phyloP scores from a whole-genome alignment of 1,140 invertebrate species.

The Pteromalus puparum region DNA sequence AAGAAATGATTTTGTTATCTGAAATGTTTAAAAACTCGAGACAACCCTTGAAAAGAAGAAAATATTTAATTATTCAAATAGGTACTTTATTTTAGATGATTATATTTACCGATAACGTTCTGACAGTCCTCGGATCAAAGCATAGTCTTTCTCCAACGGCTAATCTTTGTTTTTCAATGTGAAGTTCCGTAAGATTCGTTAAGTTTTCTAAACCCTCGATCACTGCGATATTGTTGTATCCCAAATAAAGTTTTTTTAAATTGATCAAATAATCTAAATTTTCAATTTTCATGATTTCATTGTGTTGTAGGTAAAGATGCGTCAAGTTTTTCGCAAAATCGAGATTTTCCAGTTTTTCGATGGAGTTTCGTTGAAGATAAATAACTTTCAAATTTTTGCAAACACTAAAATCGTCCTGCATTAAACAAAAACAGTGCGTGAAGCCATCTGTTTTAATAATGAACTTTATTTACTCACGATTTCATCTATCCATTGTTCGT shows the following conservation, averaged over 20 bases:
- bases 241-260: constrained; percentile 80
- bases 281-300: constrained; percentile 80
- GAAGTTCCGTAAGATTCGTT: constrained; percentile 79
- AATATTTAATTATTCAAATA: background rate
- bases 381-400: constrained; percentile 77
- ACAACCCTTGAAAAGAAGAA: constrained; percentile 64
- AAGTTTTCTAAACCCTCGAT: constrained; percentile 81
- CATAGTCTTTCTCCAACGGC: constrained; percentile 77
- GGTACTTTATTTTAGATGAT: background rate
- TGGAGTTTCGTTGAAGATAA: constrained; percentile 81
- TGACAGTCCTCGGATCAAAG: constrained; percentile 80
- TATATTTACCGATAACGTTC: constrained; percentile 77
- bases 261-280: constrained; percentile 77
- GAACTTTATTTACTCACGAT: constrained; percentile 71
- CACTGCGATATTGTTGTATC: constrained; percentile 81
- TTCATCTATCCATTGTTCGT: constrained; percentile 72
- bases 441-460: background rate
- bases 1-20: constrained; percentile 72
- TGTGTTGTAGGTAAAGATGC: constrained; percentile 83
- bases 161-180: constrained; percentile 81
- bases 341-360: constrained; percentile 79
- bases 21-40: constrained; percentile 75
- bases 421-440: constrained; percentile 48
- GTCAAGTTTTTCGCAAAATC: constrained; percentile 77
- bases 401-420: constrained; percentile 75